Percentiles rank a stretch among this genome's conserved stretches.
Conservation (phyloP, 2,888 invertebrate species). For the Tromatobia lineatoria region DNA sequence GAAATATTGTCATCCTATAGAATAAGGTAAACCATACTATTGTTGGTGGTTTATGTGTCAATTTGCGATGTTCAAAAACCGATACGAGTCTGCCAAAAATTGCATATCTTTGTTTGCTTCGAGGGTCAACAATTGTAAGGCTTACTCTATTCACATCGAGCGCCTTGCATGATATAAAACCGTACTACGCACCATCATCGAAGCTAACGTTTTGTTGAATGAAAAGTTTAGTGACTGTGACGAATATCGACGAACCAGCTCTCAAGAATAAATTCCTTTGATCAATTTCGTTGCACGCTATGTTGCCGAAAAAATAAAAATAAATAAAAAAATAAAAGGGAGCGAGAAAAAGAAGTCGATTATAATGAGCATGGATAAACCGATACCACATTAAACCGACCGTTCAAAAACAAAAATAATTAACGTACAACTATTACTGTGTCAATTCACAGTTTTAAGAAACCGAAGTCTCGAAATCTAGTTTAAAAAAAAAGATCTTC, state of each 20-base stretch:
- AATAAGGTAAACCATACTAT: too few relatives aligned
- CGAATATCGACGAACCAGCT: conserved; percentile 47
- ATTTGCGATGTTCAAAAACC: too few relatives aligned
- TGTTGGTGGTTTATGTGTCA: too few relatives aligned
- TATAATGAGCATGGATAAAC: not conserved
- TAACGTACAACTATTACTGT: not conserved
- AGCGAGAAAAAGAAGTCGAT: conserved; percentile 9
- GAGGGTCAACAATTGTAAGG: too few relatives aligned
- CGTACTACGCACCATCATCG: conserved; percentile 59
- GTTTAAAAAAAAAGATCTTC: too few relatives aligned
- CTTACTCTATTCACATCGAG: not conserved
- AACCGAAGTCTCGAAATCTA: not conserved
- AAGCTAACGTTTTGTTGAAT: conserved; percentile 44
- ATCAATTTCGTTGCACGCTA: conserved; percentile 43
- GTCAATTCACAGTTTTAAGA: too few relatives aligned
- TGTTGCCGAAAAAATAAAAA: conserved; percentile 33
- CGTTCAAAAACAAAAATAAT: not conserved
- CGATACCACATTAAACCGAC: not conserved
- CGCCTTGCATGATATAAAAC: conserved; percentile 3
- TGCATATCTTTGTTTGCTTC: too few relatives aligned
- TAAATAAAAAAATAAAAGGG: conserved; percentile 27
- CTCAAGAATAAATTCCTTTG: conserved; percentile 20
- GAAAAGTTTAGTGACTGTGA: conserved; percentile 49
- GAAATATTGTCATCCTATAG: too few relatives aligned
- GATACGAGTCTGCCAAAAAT: too few relatives aligned